phyloP scores from a whole-genome alignment of 2,888 invertebrate genomes.

The Dasypogon diadema region DNA sequence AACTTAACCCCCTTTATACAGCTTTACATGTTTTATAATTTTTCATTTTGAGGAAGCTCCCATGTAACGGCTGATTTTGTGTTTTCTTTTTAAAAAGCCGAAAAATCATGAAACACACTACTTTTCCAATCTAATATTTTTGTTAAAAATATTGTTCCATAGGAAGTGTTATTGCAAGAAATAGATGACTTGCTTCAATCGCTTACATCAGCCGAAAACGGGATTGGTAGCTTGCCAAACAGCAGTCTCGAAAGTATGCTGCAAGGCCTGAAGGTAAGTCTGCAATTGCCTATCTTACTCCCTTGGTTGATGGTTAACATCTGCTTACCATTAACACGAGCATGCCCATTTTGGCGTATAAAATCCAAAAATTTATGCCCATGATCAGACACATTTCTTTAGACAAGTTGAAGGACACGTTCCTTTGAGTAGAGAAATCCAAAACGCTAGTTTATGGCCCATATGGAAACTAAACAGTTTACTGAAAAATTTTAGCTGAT shows the following conservation, averaged over 20 bases:
- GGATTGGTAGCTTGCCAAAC: slow-evolving; percentile 77
- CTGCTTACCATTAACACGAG: slow-evolving; percentile 56
- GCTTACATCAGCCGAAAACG: slow-evolving; percentile 76
- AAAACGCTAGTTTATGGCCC: too few species aligned
- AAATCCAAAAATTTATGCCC: too few species aligned
- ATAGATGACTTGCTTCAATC: slow-evolving; percentile 78
- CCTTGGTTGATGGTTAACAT: slow-evolving; percentile 48
- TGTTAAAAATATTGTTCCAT: slow-evolving; percentile 53
- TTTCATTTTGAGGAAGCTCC: too few species aligned
- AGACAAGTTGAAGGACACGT: too few species aligned
- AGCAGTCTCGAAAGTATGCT: slow-evolving; percentile 81
- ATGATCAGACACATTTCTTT: too few species aligned
- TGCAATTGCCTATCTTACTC: slow-evolving; percentile 50
- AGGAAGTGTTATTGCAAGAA: slow-evolving; percentile 76
- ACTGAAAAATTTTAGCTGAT: slow-evolving; percentile 73
- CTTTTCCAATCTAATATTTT: slow-evolving; percentile 18
- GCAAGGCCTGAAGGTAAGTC: slow-evolving; percentile 78
- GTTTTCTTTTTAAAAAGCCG: background rate
- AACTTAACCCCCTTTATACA: too few species aligned
- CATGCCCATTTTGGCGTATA: background rate
- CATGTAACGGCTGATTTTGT: too few species aligned
- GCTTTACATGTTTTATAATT: too few species aligned
- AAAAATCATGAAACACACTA: background rate
- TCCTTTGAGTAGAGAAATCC: too few species aligned
- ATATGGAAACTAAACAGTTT: too few species aligned